Base-by-base conservation (phyloP, 1,140 invertebrate genomes). In the Muscidifurax raptorellus region DNA sequence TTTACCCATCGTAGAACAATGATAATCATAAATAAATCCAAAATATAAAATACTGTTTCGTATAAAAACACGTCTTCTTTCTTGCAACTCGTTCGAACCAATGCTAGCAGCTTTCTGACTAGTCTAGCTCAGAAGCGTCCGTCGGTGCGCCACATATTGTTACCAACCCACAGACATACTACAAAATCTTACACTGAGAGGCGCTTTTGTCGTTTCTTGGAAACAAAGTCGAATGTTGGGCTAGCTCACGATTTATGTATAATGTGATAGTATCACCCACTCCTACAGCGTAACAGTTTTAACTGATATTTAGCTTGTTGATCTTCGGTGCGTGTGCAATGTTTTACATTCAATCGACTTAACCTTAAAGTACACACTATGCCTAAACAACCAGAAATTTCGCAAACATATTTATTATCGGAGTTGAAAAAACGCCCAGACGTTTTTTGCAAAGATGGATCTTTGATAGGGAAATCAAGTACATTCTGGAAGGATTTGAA, bases 371-470 rank as follows among this genome's bases (percentile, higher is more conserved):
- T 28, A 7, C 10, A 6, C 67, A 28, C 28, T 27, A 74, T 74
- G 71, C 71, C 71, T 18, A 69, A 36, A 74, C 9, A 15, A 36
- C 71, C 71, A 74, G 71, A 74, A 74, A 74, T 74, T 32, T 40
- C 30, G 30, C 22, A 4, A 36, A 36, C 15, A 74, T 40, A 32
- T 74, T 18, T 74, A 30, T 15, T 40, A 36, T 40, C 32, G 18
- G 71, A 74, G 18, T 36, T 74, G 13, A 74, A 74, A 36, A 74
- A 74, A 36, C 7, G 71, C 4, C 71, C 71, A n/a, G 13, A 74
- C 10, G 18, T 74, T 36, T 36, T 74, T 36, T 5, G 18, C 5
- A 22, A 40, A 15, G 71, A 36, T 74, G 71, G 71, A 74, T 36
- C 28, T 36, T 18, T 74, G 3, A 40, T 18, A 74, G 22, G 13